Base-by-base conservation (phyloP, 2,888 invertebrate species). In the Eurytoma adleriae region DNA sequence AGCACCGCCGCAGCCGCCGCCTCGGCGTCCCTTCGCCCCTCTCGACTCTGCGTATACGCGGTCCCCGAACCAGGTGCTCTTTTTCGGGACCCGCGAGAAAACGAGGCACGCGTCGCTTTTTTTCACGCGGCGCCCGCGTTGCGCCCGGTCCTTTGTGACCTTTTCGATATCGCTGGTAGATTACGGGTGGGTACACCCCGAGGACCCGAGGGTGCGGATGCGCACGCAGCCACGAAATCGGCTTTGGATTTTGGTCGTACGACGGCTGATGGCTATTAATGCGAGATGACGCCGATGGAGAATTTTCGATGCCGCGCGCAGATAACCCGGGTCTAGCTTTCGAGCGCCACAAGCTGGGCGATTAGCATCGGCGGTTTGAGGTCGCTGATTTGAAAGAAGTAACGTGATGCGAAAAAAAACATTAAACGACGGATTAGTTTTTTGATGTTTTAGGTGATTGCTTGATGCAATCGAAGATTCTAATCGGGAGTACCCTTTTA, bases 161-260 rank as follows among this genome's bases (percentile, higher is more conserved):
- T 78, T 78, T 68, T 73, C 78, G 72, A 73, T 78, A 61, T 67
- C 68, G 72, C 68, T 72, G 72, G 30, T 57, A 59, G 30, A 75
- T 75, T 68, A 64, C 52, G 40, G 30, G 14, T 24, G 14, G 57
- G 13, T 24, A 24, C 24, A 24, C 54, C 40, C 14, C 62, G 67
- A 13, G 67, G 1, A 59, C 61, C 59, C 66, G 66, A 69, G 30
- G 24, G 13, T 20, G 12, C 20, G 30, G 30, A 16, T n/a, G n/a
- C 40, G 16, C 27, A 14, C n/a, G 27, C 48, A 27, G 56, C 27
- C 75, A 20, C 56, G 12, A 50, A 74, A 74, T 69, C 79, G 56
- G 79, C 61, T 79, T 74, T 69, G 50, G 57, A 62, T 40, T 56
- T 69, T 27, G 27, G 52, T 20, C 18, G 10, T 18, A 30, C 12